phyloP scores from a whole-genome alignment of 37 sponge, comb jelly and placozoan genomes.

The Aplysina aerophoba region DNA sequence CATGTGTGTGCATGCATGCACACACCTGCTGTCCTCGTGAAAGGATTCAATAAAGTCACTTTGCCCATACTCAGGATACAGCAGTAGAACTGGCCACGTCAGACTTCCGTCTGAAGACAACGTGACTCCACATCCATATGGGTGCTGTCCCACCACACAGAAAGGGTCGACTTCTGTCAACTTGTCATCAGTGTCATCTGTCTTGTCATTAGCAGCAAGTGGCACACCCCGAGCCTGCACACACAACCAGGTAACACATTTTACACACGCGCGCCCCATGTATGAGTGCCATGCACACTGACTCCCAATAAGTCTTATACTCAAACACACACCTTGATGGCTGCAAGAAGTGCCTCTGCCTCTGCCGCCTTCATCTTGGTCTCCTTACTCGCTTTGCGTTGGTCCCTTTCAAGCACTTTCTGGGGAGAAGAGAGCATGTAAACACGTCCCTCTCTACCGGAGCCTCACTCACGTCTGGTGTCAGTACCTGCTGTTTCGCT shows the following conservation, averaged over 20 bases:
- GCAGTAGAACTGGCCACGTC: constrained; percentile 86
- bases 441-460: background rate
- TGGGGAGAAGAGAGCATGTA: constrained; percentile 1
- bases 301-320: too few species aligned
- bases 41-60: constrained; percentile 77
- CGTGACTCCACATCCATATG: too few species aligned
- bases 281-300: too few species aligned
- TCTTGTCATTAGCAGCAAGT: too few species aligned
- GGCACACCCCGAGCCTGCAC: too few species aligned
- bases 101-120: constrained; percentile 59
- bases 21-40: constrained; percentile 60
- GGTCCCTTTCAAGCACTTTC: constrained; percentile 65
- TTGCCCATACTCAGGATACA: constrained; percentile 89
- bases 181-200: too few species aligned
- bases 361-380: constrained; percentile 33
- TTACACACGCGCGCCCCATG: too few species aligned
- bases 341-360: constrained; percentile 36
- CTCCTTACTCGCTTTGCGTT: constrained; percentile 41
- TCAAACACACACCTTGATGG: constrained; percentile 49
- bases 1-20: too few species aligned
- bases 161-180: constrained; percentile 33
- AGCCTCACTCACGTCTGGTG: too few species aligned
- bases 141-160: constrained; percentile 41
- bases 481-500: constrained; percentile 51
- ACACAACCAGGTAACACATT: too few species aligned